A percentile compares a stretch with the other conserved stretches of the same genome.
Conservation (phyloP, 2,113 vertebrate genomes). For the Romanogobio albipinnatus region DNA sequence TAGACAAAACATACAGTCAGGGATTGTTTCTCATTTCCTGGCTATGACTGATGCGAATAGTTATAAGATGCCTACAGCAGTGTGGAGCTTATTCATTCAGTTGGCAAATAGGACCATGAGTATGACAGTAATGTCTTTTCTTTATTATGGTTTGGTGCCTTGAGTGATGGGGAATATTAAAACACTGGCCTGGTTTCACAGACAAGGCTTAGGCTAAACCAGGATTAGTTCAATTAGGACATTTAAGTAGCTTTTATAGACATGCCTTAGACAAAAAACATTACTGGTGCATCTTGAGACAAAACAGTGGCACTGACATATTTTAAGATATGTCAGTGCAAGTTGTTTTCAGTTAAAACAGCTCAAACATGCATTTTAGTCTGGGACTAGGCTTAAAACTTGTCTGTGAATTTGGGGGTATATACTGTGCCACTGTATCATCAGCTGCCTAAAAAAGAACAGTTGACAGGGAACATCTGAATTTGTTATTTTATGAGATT, state of each 20-base stretch:
- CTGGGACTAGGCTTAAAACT: too few species aligned
- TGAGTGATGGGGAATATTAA: neutral
- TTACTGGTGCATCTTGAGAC: too few species aligned
- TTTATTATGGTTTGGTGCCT: neutral
- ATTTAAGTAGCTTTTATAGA: too few species aligned
- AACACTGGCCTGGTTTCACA: neutral
- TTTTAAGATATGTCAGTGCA: too few species aligned
- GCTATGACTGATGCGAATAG: slow-evolving; percentile 44
- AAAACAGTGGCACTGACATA: too few species aligned
- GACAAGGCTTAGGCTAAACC: too few species aligned
- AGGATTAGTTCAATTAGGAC: too few species aligned
- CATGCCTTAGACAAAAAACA: too few species aligned
- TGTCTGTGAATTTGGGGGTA: too few species aligned
- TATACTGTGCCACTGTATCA: neutral
- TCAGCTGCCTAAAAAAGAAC: neutral
- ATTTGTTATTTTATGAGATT: neutral
- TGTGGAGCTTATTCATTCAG: neutral
- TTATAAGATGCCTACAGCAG: neutral
- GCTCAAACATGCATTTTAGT: too few species aligned
- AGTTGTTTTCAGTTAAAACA: too few species aligned
- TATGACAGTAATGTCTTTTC: neutral
- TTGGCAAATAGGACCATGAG: neutral
- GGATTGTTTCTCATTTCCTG: slow-evolving; percentile 75
- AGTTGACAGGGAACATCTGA: neutral
- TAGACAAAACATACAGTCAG: slow-evolving; percentile 72